A percentile compares a stretch with the other conserved stretches of the same genome.
Evolutionary conservation across 64 coral and sea anemone species (phyloP).

Genomic region (Pocillopora damicornis): DNA sequence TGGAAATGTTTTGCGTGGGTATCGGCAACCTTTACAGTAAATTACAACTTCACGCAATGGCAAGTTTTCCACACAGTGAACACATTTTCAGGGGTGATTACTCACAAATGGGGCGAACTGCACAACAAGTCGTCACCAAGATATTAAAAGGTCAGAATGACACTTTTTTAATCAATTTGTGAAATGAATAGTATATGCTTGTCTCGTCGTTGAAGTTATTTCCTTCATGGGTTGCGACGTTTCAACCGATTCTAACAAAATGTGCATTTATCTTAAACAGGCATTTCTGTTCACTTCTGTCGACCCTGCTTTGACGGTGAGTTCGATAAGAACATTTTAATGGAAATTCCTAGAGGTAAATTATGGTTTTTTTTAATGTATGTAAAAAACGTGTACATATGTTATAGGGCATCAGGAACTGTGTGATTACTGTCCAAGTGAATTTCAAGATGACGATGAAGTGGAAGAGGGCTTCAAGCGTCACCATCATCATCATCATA

Average conservation of each 20-base stretch:
- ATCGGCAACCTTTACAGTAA: conserved; percentile 73
- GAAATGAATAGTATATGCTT: not conserved
- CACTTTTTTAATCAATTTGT: not conserved
- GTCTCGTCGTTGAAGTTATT: too few species aligned
- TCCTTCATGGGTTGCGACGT: too few species aligned
- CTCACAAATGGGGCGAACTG: conserved; percentile 55
- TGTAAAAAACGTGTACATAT: not conserved
- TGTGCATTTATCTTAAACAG: not conserved
- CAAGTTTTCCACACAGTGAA: conserved; percentile 82
- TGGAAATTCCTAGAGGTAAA: not conserved
- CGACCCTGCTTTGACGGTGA: conserved; percentile 81
- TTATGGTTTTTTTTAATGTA: not conserved
- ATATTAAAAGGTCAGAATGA: conserved; percentile 74
- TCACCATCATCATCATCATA: conserved; percentile 28
- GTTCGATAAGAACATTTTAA: not conserved
- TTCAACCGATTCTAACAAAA: not conserved
- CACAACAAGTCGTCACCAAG: conserved; percentile 90
- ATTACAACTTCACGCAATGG: conserved; percentile 90
- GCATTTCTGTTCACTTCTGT: conserved; percentile 87
- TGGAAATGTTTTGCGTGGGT: conserved; percentile 82
- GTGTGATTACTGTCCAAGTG: conserved; percentile 58
- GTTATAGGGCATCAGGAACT: conserved; percentile 32
- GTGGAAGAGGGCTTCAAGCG: conserved; percentile 34
- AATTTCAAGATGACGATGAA: conserved; percentile 41
- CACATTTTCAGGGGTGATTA: conserved; percentile 67